Evolutionary conservation across 1,140 invertebrate genomes (phyloP).

Genomic region (Drosophila murphyi): DNA sequence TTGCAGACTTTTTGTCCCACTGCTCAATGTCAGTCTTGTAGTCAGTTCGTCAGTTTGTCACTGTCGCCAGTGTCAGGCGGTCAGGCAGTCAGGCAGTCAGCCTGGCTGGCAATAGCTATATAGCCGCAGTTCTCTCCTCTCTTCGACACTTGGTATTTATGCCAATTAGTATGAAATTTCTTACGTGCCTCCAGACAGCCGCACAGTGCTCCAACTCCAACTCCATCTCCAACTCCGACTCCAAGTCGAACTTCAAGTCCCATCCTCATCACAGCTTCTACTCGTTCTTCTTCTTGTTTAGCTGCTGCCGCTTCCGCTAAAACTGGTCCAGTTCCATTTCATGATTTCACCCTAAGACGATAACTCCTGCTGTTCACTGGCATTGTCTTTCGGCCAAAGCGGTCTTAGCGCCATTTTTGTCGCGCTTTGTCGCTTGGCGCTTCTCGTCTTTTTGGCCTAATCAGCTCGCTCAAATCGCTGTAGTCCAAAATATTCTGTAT

Average conservation of each 20-base stretch:
- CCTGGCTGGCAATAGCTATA: slow-evolving; percentile 22
- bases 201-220: slow-evolving; percentile 16
- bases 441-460: slow-evolving; percentile 57
- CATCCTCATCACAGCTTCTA: slow-evolving; percentile 12
- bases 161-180: slow-evolving; percentile 85
- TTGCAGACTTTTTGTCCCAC: slow-evolving; percentile 30
- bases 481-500: slow-evolving; percentile 48
- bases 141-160: slow-evolving; percentile 84
- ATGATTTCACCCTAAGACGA: slow-evolving; percentile 81
- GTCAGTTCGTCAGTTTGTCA: slow-evolving; percentile 63
- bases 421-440: slow-evolving; percentile 62
- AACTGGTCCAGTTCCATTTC: slow-evolving; percentile 83
- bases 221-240: slow-evolving; percentile 44
- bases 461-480: slow-evolving; percentile 57
- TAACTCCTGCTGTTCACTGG: slow-evolving; percentile 46
- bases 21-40: slow-evolving; percentile 73
- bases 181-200: slow-evolving; percentile 81
- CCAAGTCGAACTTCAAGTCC: slow-evolving; percentile 36
- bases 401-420: slow-evolving; percentile 79
- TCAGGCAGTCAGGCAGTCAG: too few species aligned
- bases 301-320: slow-evolving; percentile 76
- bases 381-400: slow-evolving; percentile 52
- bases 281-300: slow-evolving; percentile 18
- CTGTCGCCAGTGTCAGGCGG: slow-evolving; percentile 48
- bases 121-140: slow-evolving; percentile 44